Conservation (phyloP, 2,888 invertebrate species). For the Pycnomerus fuliginosus region DNA sequence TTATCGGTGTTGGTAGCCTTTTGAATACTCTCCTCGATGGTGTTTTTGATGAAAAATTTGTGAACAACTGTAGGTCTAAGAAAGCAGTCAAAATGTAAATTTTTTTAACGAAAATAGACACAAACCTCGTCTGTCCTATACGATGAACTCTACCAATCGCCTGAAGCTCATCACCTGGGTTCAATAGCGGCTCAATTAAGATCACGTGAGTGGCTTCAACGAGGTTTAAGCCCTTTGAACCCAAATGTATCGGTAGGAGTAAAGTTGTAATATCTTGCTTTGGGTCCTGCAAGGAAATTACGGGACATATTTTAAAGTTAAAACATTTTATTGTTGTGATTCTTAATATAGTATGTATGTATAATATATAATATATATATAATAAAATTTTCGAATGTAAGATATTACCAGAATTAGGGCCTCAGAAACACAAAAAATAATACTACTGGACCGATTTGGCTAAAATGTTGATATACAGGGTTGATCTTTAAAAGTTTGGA, state of each 20-base stretch:
- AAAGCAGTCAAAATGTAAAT: conserved; percentile 21
- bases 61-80: conserved; percentile 66
- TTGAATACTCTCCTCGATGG: conserved; percentile 70
- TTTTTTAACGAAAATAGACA: conserved; percentile 7
- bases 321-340: neutral
- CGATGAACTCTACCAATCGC: conserved; percentile 77
- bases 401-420: no score
- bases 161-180: conserved; percentile 72
- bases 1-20: conserved; percentile 53
- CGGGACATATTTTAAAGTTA: conserved; percentile 8
- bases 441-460: no score
- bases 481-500: no score
- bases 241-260: conserved; percentile 66
- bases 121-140: conserved; percentile 72
- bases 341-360: no score
- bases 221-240: conserved; percentile 77
- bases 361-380: no score
- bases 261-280: conserved; percentile 57
- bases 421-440: no score
- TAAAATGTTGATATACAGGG: no score
- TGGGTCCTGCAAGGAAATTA: conserved; percentile 44
- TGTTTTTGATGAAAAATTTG: conserved; percentile 66
- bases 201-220: conserved; percentile 78
- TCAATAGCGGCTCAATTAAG: conserved; percentile 71
- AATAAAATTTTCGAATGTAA: no score